Evolutionary conservation across 2,888 invertebrate genomes (phyloP).

Genomic region (Limnephilus auricula): DNA sequence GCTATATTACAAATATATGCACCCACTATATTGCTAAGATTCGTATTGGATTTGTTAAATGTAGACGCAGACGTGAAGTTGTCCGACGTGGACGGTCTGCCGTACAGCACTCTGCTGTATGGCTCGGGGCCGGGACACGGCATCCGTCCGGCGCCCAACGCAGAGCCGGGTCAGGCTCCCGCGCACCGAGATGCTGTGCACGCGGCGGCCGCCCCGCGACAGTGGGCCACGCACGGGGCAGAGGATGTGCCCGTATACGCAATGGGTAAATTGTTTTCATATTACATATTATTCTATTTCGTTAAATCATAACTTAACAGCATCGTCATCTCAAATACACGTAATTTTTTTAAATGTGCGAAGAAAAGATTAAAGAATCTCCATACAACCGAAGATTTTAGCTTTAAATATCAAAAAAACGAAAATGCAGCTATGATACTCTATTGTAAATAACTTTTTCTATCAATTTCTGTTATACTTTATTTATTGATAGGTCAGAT

Average conservation of each 20-base stretch:
- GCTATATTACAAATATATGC: too few relatives aligned
- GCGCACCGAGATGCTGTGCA: constrained; percentile 80
- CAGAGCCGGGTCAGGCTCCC: constrained; percentile 70
- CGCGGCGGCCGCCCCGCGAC: constrained; percentile 85
- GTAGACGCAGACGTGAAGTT: constrained; percentile 85
- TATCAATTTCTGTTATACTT: neutral
- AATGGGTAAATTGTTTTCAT: constrained; percentile 72
- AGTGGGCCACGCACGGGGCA: constrained; percentile 89
- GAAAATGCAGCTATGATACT: too few relatives aligned
- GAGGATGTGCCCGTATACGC: constrained; percentile 92
- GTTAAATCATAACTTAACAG: neutral
- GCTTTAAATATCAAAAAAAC: too few relatives aligned
- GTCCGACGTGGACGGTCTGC: constrained; percentile 85
- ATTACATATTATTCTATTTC: too few relatives aligned
- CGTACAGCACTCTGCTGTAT: constrained; percentile 86
- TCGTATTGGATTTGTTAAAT: neutral
- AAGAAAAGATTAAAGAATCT: too few relatives aligned
- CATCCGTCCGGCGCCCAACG: constrained; percentile 75
- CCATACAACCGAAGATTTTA: too few relatives aligned
- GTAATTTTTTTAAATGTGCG: too few relatives aligned
- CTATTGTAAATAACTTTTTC: too few relatives aligned
- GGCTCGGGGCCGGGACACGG: constrained; percentile 88
- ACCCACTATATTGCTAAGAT: neutral
- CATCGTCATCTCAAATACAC: neutral
- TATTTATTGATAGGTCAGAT: neutral